Percentiles rank a stretch among this genome's conserved stretches.
These are phyloP conservation scores for Eolophus roseicapilla DNA, from an alignment of 2,113 vertebrate species.

Conservation along the genomic window DNA sequence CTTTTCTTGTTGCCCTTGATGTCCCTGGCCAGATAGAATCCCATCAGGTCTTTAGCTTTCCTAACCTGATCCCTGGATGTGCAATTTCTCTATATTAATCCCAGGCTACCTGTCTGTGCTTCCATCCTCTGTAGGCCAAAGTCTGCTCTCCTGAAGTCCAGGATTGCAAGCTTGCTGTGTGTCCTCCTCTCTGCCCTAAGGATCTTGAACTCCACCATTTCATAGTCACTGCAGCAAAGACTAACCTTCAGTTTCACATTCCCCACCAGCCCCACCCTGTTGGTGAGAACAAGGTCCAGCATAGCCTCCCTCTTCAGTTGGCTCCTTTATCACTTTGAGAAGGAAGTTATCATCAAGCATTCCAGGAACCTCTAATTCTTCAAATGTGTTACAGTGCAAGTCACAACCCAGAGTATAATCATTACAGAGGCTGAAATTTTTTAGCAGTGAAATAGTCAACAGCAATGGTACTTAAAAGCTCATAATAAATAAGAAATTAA, in stretches of 20 bases:
- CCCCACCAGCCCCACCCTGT: no score
- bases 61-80: not conserved
- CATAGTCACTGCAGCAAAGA: no score
- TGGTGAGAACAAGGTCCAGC: no score
- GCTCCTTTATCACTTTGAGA: not conserved
- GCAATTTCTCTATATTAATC: not conserved
- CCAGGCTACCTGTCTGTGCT: not conserved
- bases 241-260: no score
- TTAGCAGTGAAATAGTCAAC: not conserved
- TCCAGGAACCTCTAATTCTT: not conserved
- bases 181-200: not conserved
- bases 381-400: not conserved
- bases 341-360: not conserved
- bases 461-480: not conserved
- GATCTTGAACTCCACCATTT: no score
- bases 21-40: not conserved
- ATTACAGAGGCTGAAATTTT: not conserved
- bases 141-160: not conserved
- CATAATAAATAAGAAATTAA: not conserved
- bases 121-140: not conserved
- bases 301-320: not conserved
- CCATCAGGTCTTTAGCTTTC: not conserved
- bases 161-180: not conserved
- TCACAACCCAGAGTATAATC: not conserved
- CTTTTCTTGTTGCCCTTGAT: not conserved